Evolutionary conservation across 2,888 invertebrate species (phyloP).

Genomic region (Heteromyza rotundicornis): DNA sequence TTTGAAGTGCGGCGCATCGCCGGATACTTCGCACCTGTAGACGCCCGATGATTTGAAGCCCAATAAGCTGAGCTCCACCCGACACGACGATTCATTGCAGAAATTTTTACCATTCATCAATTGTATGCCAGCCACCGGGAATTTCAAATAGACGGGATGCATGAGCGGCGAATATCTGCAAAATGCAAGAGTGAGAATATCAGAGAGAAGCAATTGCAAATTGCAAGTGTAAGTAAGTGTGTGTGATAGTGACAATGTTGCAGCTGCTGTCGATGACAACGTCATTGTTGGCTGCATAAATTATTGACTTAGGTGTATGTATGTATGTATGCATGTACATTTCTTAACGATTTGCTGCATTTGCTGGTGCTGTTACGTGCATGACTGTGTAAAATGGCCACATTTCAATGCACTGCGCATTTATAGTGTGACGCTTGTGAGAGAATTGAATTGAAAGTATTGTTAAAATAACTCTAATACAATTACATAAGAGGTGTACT

Average conservation of each 20-base stretch:
- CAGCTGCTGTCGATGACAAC: background rate
- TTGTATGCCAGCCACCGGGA: conserved; percentile 52
- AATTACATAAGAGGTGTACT: too few relatives aligned
- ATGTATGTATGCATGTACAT: too few relatives aligned
- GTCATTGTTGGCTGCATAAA: background rate
- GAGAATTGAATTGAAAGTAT: too few relatives aligned
- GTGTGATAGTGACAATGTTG: conserved; percentile 26
- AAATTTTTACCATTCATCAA: conserved; percentile 50
- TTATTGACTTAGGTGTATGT: background rate
- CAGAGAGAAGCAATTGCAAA: conserved; percentile 12
- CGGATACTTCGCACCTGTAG: conserved; percentile 69
- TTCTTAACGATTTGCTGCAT: background rate
- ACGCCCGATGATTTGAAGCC: conserved; percentile 62
- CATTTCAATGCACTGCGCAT: background rate
- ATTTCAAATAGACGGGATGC: conserved; percentile 52
- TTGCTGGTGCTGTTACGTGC: background rate
- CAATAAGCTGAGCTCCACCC: conserved; percentile 54
- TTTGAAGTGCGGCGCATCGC: conserved; percentile 68
- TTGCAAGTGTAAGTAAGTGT: conserved; percentile 25
- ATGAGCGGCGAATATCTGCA: conserved; percentile 57
- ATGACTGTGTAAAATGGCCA: background rate
- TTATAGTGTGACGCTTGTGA: too few relatives aligned
- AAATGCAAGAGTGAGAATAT: conserved; percentile 6
- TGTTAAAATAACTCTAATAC: too few relatives aligned
- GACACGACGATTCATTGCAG: conserved; percentile 58